Evolutionary conservation across 37 sponge, comb jelly and placozoan species (phyloP), one percentile per base, ranked within the genome.

Genomic region (Ephydatia muelleri): DNA sequence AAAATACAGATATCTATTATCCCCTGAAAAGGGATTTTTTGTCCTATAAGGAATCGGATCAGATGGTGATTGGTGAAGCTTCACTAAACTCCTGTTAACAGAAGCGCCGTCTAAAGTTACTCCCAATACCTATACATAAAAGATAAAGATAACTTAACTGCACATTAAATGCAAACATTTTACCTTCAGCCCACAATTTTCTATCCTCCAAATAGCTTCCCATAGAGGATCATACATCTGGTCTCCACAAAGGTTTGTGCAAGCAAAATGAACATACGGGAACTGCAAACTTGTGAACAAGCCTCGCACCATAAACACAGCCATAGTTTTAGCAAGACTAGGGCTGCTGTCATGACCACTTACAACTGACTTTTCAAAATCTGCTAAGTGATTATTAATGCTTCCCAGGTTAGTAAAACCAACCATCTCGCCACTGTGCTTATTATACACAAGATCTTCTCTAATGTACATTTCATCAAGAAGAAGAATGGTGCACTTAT

Each of bases 1-100:
- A 43, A 83, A 83, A 34, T 31, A 83, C 22, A 83, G 25, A 69
- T 69, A 27, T 69, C 30, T 69, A 27, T 69, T 69, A 69, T 69
- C 30, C 30, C 30, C 30, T 31, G 70, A 69, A 69, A 31, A 69
- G 31, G 70, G 70, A 69, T 69, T 69, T 69, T 30, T 27, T 69
- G 70, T 69, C 30, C 30, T 69, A 30, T 69, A 69, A 8, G 31
- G 49, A 32, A 83, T 25, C n/a, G 32, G 32, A 36, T 43, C 47
- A 43, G 47, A 49, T 31, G 30, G 30, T 69, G 27, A 31, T 27
- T 30, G 30, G n/a, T 25, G n/a, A 43, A 43, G 47, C 47, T 43
- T 43, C 47, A 43, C 47, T 43, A 43, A 43, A 43, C 47, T 43
- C 47, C 47, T 43, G 47, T 43, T 43, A 43, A 43, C 47, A 43